Evolutionary conservation across 2,888 invertebrate species (phyloP).

Genomic region (Marasmarcha lunaedactyla): DNA sequence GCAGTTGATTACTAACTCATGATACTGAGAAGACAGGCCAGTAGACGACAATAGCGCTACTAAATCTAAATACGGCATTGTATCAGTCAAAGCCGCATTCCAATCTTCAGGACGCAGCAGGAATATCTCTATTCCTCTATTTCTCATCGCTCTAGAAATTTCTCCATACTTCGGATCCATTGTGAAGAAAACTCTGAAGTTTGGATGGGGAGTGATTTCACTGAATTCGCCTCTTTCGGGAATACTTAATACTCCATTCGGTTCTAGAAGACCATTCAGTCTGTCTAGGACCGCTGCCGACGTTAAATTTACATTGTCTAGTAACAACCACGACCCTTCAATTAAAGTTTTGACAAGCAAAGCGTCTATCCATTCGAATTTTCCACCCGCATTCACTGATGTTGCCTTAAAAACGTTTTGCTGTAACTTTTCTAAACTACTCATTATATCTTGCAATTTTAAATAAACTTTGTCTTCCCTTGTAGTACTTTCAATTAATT

Average conservation of each 20-base stretch:
- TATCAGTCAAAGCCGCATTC: slow-evolving; percentile 36
- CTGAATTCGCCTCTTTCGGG: slow-evolving; percentile 92
- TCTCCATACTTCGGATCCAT: slow-evolving; percentile 97
- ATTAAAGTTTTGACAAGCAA: slow-evolving; percentile 85
- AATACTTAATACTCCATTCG: slow-evolving; percentile 87
- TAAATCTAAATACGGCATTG: slow-evolving; percentile 49
- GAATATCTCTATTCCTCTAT: slow-evolving; percentile 93
- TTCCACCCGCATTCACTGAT: slow-evolving; percentile 84
- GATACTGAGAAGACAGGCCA: slow-evolving; percentile 43
- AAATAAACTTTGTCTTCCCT: background rate
- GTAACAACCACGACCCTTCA: slow-evolving; percentile 85
- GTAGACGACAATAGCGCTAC: slow-evolving; percentile 46
- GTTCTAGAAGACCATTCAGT: slow-evolving; percentile 94
- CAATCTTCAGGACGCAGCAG: slow-evolving; percentile 40
- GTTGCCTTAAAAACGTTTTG: slow-evolving; percentile 60
- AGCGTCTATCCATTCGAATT: slow-evolving; percentile 94
- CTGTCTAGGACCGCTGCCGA: slow-evolving; percentile 97
- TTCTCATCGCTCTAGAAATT: slow-evolving; percentile 98
- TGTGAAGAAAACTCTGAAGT: slow-evolving; percentile 94
- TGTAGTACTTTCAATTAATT: slow-evolving; percentile 11
- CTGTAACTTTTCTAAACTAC: slow-evolving; percentile 41
- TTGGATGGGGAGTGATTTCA: slow-evolving; percentile 84
- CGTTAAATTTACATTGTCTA: slow-evolving; percentile 96
- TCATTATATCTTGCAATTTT: slow-evolving; percentile 30
- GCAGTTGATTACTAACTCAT: slow-evolving; percentile 38